These are phyloP conservation scores for Colistium nudipinnis DNA, from an alignment of 2,113 vertebrate genomes.

Conservation along the genomic window DNA sequence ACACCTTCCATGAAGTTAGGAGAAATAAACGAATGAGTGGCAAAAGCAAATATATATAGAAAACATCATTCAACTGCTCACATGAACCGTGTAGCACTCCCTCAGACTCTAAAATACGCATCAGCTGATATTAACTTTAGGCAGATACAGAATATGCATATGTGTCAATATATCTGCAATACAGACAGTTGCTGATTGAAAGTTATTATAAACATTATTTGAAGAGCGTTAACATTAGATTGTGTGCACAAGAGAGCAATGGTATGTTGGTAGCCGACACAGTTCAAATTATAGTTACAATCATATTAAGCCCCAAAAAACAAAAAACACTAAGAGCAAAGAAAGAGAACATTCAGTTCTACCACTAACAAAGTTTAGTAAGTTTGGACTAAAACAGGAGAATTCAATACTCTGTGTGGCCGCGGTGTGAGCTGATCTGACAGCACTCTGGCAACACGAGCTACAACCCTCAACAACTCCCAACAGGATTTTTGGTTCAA, in stretches of 20 bases:
- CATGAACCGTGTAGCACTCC: background rate
- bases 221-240: background rate
- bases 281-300: no score
- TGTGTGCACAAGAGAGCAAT: no score
- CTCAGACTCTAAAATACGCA: background rate
- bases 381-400: no score
- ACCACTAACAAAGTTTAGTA: no score
- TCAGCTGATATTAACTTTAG: background rate
- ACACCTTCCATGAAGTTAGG: background rate
- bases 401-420: no score
- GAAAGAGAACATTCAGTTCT: no score
- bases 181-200: background rate
- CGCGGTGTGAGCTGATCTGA: no score
- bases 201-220: background rate
- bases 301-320: no score
- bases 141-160: background rate
- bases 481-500: no score
- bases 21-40: background rate
- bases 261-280: no score
- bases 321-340: no score
- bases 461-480: background rate
- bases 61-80: background rate
- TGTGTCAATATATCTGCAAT: background rate
- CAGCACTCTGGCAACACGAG: no score
- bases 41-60: background rate